Base-by-base conservation (phyloP, 2,113 vertebrate species). In the Cranoglanis bouderius region DNA sequence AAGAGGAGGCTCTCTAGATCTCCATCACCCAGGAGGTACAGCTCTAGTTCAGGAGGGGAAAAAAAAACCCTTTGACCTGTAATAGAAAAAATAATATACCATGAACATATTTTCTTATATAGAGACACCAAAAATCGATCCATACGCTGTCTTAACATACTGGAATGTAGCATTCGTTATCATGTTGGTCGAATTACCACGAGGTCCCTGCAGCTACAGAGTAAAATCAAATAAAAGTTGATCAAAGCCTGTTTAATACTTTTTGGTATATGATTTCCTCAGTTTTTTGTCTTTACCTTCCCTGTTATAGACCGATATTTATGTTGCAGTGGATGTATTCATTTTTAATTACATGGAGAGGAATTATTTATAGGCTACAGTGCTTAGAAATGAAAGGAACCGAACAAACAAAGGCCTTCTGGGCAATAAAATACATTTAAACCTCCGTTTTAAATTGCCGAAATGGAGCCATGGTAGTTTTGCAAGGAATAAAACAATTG, bases 11-110 rank as follows among this genome's bases (percentile, higher is more conserved):
- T 94, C 49, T 98, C 98, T 51, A 96, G 96, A 14, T 98, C 98
- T 19, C 97, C 98, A 0, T 99, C 98, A 0, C 97, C 97, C 7
- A 94, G 97, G 38, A 97, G 98, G 98, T 99, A 92, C 32, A n/a
- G 43, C 46, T 26, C 9, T 19, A 10, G 21, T 43, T 75, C 21
- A 75, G 38, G 21, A n/a, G 40, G 0, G 0, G 19, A n/a, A 35
- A 18, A 10, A 38, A 46, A 51, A 10, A 7, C 2, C 12, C 74
- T 26, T 14, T 49, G 46, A 51, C 14, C 29, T 9, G 16, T 55
- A 16, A 19, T 6, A 2, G 51, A 57, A 82, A 82, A 38, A 24
- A 57, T 57, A 19, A 9, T 10, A 19, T 13, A 82, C 8, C 46
- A 21, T 10, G 16, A 57, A 82, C 32, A 9, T 21, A 14, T 29